Evolutionary conservation across 1,140 invertebrate genomes (phyloP).

Genomic region (Hestina assimilis): DNA sequence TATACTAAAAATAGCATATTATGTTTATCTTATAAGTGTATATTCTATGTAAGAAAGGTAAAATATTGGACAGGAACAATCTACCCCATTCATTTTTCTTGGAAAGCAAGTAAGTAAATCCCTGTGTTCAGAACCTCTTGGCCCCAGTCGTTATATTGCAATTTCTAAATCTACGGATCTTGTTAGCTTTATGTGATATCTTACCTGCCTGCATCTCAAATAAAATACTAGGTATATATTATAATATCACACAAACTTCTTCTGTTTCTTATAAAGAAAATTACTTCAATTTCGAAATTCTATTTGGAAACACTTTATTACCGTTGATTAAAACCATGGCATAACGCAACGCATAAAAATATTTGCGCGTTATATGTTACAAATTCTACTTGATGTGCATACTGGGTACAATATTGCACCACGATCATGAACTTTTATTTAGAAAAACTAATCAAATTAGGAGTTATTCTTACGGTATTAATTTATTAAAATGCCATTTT

Average conservation of each 20-base stretch:
- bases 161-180: conserved; percentile 33
- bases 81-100: conserved; percentile 27
- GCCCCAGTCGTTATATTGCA: conserved; percentile 31
- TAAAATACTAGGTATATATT: background rate
- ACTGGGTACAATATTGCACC: background rate
- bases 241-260: background rate
- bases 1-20: too few species aligned
- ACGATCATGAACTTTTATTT: conserved; percentile 23
- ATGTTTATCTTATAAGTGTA: background rate
- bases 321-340: conserved; percentile 53
- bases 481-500: background rate
- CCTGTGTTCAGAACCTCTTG: conserved; percentile 26
- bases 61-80: conserved; percentile 17
- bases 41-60: background rate
- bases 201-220: conserved; percentile 9
- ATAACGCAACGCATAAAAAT: conserved; percentile 23
- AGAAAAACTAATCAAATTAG: conserved; percentile 1
- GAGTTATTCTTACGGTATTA: conserved; percentile 34
- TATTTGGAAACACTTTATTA: too few species aligned
- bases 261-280: background rate
- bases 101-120: conserved; percentile 22
- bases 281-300: too few species aligned
- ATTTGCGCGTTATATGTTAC: background rate
- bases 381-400: background rate
- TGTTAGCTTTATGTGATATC: conserved; percentile 20